Conservation (phyloP, 2,797 vertebrate genomes). For the Scolopax bukidnonensis region DNA sequence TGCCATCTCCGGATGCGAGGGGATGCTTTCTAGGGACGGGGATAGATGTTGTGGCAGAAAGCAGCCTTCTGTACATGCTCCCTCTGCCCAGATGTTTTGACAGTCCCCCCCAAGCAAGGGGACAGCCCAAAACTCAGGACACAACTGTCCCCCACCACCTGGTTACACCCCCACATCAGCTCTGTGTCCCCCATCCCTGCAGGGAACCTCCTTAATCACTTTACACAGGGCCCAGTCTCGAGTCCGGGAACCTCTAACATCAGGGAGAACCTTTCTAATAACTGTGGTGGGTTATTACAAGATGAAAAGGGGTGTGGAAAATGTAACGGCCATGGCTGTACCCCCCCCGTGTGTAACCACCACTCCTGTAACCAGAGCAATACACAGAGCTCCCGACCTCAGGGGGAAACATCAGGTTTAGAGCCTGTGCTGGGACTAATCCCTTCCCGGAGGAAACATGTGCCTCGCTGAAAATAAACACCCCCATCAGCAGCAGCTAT, state of each 20-base stretch:
- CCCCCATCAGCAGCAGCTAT: not conserved
- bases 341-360: rapidly evolving
- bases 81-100: not conserved
- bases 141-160: not conserved
- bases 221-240: rapidly evolving
- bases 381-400: not conserved
- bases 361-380: not conserved
- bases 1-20: not conserved
- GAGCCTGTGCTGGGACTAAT: not conserved
- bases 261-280: no score
- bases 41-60: not conserved
- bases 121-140: not conserved
- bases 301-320: not conserved
- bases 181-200: no score
- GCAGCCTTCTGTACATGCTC: not conserved
- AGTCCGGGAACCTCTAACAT: not conserved
- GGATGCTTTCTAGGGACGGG: not conserved
- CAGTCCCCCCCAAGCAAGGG: not conserved
- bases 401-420: not conserved
- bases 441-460: not conserved
- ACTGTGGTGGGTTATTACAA: not conserved
- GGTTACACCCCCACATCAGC: not conserved
- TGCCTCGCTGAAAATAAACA: not conserved
- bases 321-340: rapidly evolving
- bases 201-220: rapidly evolving